Evolutionary conservation across 2,888 invertebrate genomes (phyloP).

Genomic region (Augiades crinisus): DNA sequence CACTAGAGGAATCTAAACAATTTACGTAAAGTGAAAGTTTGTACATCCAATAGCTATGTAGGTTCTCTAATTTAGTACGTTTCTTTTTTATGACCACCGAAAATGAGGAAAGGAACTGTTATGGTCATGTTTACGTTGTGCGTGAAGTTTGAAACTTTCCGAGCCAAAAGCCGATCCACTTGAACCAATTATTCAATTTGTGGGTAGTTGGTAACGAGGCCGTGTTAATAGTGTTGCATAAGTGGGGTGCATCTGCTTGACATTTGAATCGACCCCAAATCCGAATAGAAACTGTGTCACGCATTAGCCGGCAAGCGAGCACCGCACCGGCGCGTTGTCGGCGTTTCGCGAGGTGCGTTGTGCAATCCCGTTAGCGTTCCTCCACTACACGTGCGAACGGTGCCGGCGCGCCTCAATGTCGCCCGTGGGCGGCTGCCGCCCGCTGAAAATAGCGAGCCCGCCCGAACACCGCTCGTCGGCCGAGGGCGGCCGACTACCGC

Average conservation of each 20-base stretch:
- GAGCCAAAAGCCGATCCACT: not conserved
- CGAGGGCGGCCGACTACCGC: conserved; percentile 35
- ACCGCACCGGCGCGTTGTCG: conserved; percentile 38
- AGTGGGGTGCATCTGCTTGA: conserved; percentile 79
- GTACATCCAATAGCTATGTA: too few relatives aligned
- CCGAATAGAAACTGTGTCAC: conserved; percentile 81
- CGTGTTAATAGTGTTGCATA: conserved; percentile 71
- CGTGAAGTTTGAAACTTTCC: conserved; percentile 1
- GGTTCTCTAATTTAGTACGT: too few relatives aligned
- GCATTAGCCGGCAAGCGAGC: conserved; percentile 62
- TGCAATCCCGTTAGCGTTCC: conserved; percentile 75
- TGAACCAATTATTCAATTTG: conserved; percentile 44
- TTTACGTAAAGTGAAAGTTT: too few relatives aligned
- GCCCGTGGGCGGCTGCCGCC: conserved; percentile 65
- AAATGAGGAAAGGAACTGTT: too few relatives aligned
- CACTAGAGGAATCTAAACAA: too few relatives aligned
- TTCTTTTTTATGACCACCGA: too few relatives aligned
- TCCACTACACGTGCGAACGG: conserved; percentile 65
- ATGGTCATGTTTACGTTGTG: not conserved
- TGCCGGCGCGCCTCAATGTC: conserved; percentile 74
- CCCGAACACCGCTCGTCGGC: conserved; percentile 45
- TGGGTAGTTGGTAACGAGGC: conserved; percentile 50
- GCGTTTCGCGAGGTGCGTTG: conserved; percentile 60
- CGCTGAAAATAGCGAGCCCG: conserved; percentile 60
- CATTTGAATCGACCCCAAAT: conserved; percentile 81